Evolutionary conservation across 2,113 vertebrate genomes (phyloP).

Genomic region (Oreochromis tanganicae): DNA sequence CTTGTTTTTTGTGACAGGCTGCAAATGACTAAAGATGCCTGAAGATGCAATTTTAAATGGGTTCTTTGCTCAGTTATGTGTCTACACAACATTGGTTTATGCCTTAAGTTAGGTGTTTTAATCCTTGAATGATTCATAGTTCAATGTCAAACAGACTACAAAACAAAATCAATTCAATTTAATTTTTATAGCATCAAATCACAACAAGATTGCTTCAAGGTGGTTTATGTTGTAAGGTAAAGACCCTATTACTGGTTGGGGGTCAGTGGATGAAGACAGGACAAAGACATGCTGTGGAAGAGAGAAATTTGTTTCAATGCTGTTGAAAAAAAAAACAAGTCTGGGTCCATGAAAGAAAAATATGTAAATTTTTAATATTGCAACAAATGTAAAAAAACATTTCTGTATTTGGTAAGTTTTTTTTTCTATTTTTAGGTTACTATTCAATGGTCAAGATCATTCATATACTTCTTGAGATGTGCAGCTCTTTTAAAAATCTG

Average conservation of each 20-base stretch:
- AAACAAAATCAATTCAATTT: background rate
- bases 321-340: too few relatives aligned
- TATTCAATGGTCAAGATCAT: too few relatives aligned
- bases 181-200: background rate
- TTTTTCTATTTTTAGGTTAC: too few relatives aligned
- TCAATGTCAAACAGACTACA: background rate
- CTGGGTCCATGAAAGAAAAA: too few relatives aligned
- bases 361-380: too few relatives aligned
- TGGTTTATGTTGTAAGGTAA: background rate
- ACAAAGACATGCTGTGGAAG: too few relatives aligned
- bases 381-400: too few relatives aligned
- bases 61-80: background rate
- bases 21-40: background rate
- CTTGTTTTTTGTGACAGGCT: background rate
- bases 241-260: background rate
- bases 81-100: background rate
- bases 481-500: too few relatives aligned
- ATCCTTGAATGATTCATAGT: background rate
- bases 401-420: background rate
- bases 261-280: background rate
- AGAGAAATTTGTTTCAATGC: too few relatives aligned
- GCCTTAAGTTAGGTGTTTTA: background rate
- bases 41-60: background rate
- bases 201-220: background rate
- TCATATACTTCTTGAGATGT: too few relatives aligned